Base-by-base conservation (phyloP, 1,140 invertebrate species). In the Drosophila neocordata region DNA sequence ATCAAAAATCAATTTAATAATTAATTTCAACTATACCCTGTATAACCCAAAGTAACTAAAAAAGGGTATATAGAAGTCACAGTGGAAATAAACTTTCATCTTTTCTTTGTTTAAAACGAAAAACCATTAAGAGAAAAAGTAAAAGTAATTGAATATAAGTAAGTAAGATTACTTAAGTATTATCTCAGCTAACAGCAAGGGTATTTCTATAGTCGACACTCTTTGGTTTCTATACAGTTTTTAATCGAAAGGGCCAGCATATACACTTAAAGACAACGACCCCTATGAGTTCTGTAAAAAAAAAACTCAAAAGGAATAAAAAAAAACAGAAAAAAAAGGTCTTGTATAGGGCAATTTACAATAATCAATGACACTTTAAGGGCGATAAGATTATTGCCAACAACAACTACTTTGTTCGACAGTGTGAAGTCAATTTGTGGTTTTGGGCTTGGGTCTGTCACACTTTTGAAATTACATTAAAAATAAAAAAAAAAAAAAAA, bases 331-430 rank as follows among this genome's bases (percentile, higher is more conserved):
- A 18, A 38, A n/a, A 52, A 61, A 69, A 65, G 67, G 68, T 70
- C 64, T 77, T 67, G 76, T 53, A 51, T 38, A 8, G 41, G 41
- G 41, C 71, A 77, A 76, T 76, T 76, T 69, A 48, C 31, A 55
- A 24, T 65, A 76, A 85, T 85, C 81, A 79, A 51, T 61, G 55
- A 67, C 59, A 78, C 72, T 72, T 77, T 58, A 69, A 62, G 84
- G 74, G 63, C 69, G 53, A 81, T 87, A 75, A 81, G 82, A 74
- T 74, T 56, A 8, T 41, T 41, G 34, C 8, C 27, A 31, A 31
- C 27, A 6, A 31, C 27, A 1, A 24, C 27, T 4, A 24, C 22
- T 31, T 4, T 31, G 27, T 31, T 31, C 27, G 24, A 55, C 22
- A 64, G 52, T 64, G 12, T 66, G 22, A 48, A 41, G 60, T 64